Evolutionary conservation across 2,888 invertebrate species (phyloP).

Genomic region (Agonum fuliginosum): DNA sequence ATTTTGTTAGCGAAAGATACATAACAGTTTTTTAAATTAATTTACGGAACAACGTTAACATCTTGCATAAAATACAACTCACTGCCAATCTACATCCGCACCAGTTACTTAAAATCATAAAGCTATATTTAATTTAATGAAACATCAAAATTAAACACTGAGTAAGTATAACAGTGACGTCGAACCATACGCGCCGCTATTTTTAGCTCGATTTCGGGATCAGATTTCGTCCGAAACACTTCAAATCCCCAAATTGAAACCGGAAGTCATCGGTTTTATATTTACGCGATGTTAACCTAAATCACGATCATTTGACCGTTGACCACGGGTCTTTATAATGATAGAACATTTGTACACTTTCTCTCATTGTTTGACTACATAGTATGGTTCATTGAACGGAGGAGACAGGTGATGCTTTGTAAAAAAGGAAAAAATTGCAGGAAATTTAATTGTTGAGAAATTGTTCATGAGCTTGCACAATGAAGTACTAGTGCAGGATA

Average conservation of each 20-base stretch:
- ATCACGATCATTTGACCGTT: neutral
- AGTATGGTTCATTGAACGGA: neutral
- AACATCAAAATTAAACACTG: slow-evolving; percentile 33
- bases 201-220: slow-evolving; percentile 44
- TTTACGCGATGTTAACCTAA: slow-evolving; percentile 23
- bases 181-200: slow-evolving; percentile 7
- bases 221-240: slow-evolving; percentile 43
- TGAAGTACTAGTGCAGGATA: too few species aligned
- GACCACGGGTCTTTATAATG: neutral
- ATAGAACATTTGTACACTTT: neutral
- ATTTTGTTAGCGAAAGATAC: too few species aligned
- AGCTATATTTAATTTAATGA: slow-evolving; percentile 55
- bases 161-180: slow-evolving; percentile 36
- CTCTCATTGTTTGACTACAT: neutral
- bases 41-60: neutral
- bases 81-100: slow-evolving; percentile 1
- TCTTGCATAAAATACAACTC: neutral
- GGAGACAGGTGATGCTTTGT: neutral
- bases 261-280: slow-evolving; percentile 38
- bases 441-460: neutral
- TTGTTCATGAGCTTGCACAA: too few species aligned
- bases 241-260: slow-evolving; percentile 33
- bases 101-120: slow-evolving; percentile 36
- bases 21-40: neutral
- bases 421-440: neutral